Percentiles rank a stretch among this genome's conserved stretches.
These are phyloP conservation scores for Sitophilus oryzae DNA, from an alignment of 1,140 invertebrate species.

Conservation along the genomic window DNA sequence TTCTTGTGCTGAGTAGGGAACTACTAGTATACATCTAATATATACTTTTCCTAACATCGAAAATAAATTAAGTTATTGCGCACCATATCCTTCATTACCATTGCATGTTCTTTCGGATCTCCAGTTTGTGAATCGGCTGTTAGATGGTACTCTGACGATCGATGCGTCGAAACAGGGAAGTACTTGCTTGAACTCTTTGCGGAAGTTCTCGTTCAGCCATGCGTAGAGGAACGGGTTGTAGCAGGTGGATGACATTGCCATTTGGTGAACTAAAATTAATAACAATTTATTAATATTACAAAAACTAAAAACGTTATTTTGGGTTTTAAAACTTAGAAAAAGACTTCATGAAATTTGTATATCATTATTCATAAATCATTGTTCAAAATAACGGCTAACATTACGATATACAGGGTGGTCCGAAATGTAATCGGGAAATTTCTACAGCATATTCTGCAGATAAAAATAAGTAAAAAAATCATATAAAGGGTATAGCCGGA, in stretches of 20 bases:
- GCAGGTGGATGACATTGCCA: conserved; percentile 92
- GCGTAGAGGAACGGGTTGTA: conserved; percentile 91
- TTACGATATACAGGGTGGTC: no score
- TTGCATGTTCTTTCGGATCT: conserved; percentile 65
- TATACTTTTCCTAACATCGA: conserved; percentile 68
- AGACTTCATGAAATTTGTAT: neutral
- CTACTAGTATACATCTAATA: no score
- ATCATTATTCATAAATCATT: no score
- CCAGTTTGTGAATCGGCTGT: conserved; percentile 44
- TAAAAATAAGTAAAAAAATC: no score
- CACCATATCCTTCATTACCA: conserved; percentile 42
- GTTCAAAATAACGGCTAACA: no score
- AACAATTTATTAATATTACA: no score
- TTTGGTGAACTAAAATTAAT: conserved; percentile 57
- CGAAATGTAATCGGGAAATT: no score
- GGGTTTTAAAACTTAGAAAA: no score
- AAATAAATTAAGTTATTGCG: neutral
- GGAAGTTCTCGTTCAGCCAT: conserved; percentile 97
- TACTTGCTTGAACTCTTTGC: conserved; percentile 89
- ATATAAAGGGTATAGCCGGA: no score
- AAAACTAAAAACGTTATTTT: no score
- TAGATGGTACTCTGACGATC: conserved; percentile 43
- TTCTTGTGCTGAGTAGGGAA: no score
- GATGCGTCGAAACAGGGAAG: conserved; percentile 65
- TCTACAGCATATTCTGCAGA: no score